phyloP scores from a whole-genome alignment of 1,140 invertebrate species.

The Fopius arisanus region DNA sequence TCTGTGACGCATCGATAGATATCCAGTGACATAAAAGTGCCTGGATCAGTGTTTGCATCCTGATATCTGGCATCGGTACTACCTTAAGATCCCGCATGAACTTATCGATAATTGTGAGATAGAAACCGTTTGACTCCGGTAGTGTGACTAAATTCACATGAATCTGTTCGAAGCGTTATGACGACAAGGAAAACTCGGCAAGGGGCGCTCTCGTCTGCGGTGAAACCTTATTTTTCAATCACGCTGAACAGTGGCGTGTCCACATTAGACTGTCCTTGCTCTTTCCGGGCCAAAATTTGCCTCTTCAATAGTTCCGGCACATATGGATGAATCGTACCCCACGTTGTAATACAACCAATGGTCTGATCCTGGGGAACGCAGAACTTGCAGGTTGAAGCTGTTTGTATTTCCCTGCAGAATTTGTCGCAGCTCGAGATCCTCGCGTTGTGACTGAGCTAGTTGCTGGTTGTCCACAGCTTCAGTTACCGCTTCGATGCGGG shows the following conservation, averaged over 20 bases:
- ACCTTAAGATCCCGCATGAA: constrained; percentile 27
- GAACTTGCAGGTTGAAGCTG: neutral
- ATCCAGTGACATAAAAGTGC: too few species aligned
- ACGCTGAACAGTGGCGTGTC: too few species aligned
- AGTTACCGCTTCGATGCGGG: too few species aligned
- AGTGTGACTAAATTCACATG: constrained; percentile 23
- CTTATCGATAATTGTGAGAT: constrained; percentile 38
- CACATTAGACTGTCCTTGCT: too few species aligned
- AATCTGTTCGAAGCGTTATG: neutral
- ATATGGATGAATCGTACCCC: too few species aligned
- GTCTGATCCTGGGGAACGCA: constrained; percentile 32
- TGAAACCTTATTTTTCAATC: too few species aligned
- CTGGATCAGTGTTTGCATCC: constrained; percentile 29
- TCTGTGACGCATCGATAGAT: neutral
- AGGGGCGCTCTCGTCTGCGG: too few species aligned
- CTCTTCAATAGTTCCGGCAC: constrained; percentile 14
- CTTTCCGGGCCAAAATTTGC: neutral
- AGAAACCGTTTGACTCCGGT: constrained; percentile 5
- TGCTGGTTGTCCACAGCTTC: neutral
- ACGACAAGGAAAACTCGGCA: too few species aligned
- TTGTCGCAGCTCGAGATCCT: too few species aligned
- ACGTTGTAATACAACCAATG: neutral
- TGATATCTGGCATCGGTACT: constrained; percentile 42
- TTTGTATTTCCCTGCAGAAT: too few species aligned
- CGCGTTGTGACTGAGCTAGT: too few species aligned